Base-by-base conservation (phyloP, 2,797 vertebrate species). In the Acestrorhynchus altus region DNA sequence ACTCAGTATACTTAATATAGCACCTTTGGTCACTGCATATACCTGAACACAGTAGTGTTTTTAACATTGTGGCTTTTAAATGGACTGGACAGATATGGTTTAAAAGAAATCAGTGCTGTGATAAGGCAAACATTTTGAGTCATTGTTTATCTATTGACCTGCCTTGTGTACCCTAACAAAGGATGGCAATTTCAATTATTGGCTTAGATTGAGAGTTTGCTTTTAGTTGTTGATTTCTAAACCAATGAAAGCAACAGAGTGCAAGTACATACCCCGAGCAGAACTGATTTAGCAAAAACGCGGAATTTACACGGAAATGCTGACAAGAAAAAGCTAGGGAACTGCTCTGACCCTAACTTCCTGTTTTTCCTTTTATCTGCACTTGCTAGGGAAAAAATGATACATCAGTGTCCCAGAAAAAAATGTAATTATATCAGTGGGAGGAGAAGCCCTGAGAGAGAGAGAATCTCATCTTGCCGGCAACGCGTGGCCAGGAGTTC, bases 391-490 rank as follows among this genome's bases (percentile, higher is more conserved):
- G 68, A 70, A 76, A 70, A 72, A 73, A 83, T 66, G 47, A 85
- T 75, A 80, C 76, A 87, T 87, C 76, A 75, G 54, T 86, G 81
- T 59, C 79, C 59, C 54, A 56, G 63, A 81, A 89, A 87, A 81
- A 40, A 78, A 74, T 81, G 7, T 79, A 83, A 87, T 89, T 86
- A 87, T 87, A 88, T 89, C 79, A 85, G 79, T 75, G 63, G 81
- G 82, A 78, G 84, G 78, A 83, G 79, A 77, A 86, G 83, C 78
- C 65, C 60, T 57, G 70, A 66, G 57, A 82, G 83, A 82, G 83
- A 76, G 59, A 18, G 60, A 78, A 83, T 82, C 64, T 86, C n/a
- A 87, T 90, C 85, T 86, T 78, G 69, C 67, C 68, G 57, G 67
- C 68, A 89, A 68, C 22, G 77, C 74, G 76, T 75, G 81, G 22